These are phyloP conservation scores for Rutpela maculata DNA, from an alignment of 2,888 invertebrate species.

Conservation along the genomic window DNA sequence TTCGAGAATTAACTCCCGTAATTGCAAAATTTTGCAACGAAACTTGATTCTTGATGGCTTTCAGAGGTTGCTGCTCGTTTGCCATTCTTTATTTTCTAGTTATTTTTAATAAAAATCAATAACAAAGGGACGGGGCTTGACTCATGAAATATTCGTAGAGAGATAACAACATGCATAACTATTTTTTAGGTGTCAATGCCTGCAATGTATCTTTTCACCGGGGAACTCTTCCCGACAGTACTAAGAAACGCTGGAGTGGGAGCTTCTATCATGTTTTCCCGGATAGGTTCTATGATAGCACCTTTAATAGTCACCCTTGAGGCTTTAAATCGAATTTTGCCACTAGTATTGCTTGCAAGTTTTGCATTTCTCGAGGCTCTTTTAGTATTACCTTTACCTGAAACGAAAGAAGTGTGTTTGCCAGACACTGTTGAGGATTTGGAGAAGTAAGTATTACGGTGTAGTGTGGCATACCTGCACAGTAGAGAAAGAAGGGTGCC, in stretches of 20 bases:
- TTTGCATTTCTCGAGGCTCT: conserved; percentile 65
- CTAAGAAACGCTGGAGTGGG: conserved; percentile 86
- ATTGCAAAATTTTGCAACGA: too few species aligned
- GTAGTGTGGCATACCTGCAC: too few species aligned
- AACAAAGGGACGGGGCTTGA: too few species aligned
- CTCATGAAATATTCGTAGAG: background rate
- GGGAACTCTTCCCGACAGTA: conserved; percentile 87
- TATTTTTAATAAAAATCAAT: too few species aligned
- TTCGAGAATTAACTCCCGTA: too few species aligned
- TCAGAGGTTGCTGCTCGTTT: too few species aligned
- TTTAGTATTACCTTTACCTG: conserved; percentile 69
- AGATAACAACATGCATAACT: background rate
- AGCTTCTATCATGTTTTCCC: conserved; percentile 83
- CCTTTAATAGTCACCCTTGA: conserved; percentile 68
- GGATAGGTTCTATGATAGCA: conserved; percentile 84
- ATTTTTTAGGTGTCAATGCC: conserved; percentile 75
- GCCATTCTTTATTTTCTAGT: too few species aligned
- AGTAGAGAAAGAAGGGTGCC: too few species aligned
- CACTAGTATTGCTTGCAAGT: conserved; percentile 66
- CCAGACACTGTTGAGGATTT: conserved; percentile 77
- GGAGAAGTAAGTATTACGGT: conserved; percentile 35
- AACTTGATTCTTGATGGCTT: too few species aligned
- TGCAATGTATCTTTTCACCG: conserved; percentile 83
- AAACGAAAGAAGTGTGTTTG: conserved; percentile 71
- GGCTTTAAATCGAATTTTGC: conserved; percentile 62